Evolutionary conservation across 1,140 invertebrate genomes (phyloP).

Genomic region (Brachionus plicatilis): DNA sequence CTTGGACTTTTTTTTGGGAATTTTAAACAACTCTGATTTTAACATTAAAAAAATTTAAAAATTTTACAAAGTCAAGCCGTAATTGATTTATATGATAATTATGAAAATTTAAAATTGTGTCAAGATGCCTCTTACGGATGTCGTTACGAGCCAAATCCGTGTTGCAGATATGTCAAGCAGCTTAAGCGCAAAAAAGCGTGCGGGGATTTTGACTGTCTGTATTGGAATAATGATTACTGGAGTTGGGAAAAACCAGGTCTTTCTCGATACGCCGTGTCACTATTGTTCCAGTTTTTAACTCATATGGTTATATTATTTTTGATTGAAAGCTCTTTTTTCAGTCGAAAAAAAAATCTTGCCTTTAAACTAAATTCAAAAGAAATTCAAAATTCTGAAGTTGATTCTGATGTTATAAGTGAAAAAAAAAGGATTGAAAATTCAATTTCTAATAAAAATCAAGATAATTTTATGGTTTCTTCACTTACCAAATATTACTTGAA

Average conservation of each 20-base stretch:
- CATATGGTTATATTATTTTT: background rate
- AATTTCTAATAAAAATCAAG: background rate
- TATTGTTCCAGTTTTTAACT: background rate
- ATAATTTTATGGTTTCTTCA: background rate
- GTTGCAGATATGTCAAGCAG: background rate
- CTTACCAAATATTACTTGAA: background rate
- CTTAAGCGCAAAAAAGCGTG: background rate
- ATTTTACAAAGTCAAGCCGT: background rate
- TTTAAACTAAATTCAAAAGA: background rate
- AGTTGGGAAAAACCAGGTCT: slow-evolving; percentile 36
- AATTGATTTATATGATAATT: background rate
- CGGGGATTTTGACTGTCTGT: background rate
- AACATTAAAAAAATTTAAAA: background rate
- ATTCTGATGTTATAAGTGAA: background rate
- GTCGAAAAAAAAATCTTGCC: background rate
- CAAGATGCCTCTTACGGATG: background rate
- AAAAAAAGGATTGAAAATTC: slow-evolving; percentile 20
- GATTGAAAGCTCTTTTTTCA: background rate
- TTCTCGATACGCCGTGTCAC: background rate
- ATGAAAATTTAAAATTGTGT: background rate
- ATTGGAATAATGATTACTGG: background rate
- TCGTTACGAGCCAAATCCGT: background rate
- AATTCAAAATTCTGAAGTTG: background rate
- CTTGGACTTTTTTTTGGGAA: too few species aligned
- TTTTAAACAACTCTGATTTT: too few species aligned